Percentiles rank a stretch among this genome's conserved stretches.
These are phyloP conservation scores for Nilaparvata lugens DNA, from an alignment of 1,140 invertebrate species.

Conservation along the genomic window DNA sequence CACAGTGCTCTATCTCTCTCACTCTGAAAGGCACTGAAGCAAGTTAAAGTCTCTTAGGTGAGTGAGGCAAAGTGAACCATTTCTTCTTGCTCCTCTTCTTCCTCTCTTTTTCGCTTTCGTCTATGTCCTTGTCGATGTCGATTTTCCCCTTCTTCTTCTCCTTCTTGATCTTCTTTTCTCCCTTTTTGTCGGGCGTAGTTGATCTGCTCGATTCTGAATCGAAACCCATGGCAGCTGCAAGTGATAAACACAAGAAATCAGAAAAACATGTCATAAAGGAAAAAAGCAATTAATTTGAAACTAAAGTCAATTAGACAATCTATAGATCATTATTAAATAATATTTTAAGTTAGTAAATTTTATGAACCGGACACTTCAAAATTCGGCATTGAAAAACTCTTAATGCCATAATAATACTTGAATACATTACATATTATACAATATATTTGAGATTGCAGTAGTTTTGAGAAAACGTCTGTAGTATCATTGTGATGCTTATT, in stretches of 20 bases:
- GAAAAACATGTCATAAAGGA: not conserved
- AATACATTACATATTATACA: too few relatives aligned
- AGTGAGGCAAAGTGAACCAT: conserved; percentile 19
- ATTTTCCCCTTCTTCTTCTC: conserved; percentile 8
- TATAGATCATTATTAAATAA: too few relatives aligned
- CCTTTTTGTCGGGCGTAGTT: not conserved
- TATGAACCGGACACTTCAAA: too few relatives aligned
- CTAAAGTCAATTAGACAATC: too few relatives aligned
- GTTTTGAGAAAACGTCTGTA: too few relatives aligned
- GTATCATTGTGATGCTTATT: too few relatives aligned
- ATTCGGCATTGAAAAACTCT: too few relatives aligned
- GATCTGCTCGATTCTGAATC: conserved; percentile 1
- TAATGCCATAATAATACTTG: too few relatives aligned
- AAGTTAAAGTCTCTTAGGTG: not conserved
- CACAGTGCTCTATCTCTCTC: too few relatives aligned
- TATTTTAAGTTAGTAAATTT: too few relatives aligned
- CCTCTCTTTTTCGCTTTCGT: conserved; percentile 16
- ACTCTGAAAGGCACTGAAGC: too few relatives aligned
- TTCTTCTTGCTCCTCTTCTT: conserved; percentile 18
- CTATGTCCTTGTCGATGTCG: conserved; percentile 17
- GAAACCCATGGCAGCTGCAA: not conserved
- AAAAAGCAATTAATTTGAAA: not conserved
- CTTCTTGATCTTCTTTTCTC: conserved; percentile 16
- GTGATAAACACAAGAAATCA: conserved; percentile 6
- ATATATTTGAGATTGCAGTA: too few relatives aligned